Conservation (phyloP, 2,113 vertebrate species). For the Hipposideros armiger region DNA sequence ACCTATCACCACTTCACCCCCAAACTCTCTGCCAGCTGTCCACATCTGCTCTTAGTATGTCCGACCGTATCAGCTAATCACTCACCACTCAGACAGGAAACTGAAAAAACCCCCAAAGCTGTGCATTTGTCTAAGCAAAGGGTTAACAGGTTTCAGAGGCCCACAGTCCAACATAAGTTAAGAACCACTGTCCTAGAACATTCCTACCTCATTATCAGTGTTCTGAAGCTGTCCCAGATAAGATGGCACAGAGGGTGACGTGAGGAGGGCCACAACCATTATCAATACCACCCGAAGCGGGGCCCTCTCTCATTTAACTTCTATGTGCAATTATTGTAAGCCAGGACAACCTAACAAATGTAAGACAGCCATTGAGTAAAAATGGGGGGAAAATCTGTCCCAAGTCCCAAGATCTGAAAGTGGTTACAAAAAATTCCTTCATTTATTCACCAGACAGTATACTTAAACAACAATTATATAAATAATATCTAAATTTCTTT, state of each 20-base stretch:
- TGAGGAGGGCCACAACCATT: fast-evolving
- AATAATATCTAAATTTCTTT: background rate
- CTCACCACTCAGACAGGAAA: background rate
- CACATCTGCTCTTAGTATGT: background rate
- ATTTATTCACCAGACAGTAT: background rate
- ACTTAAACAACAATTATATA: background rate
- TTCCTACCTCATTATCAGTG: fast-evolving
- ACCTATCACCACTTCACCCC: background rate
- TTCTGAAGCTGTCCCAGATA: background rate
- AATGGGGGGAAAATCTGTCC: background rate
- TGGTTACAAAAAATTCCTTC: background rate
- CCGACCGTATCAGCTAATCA: background rate
- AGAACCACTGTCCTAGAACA: background rate
- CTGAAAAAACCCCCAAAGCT: background rate
- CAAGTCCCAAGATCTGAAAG: background rate
- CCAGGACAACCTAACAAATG: background rate
- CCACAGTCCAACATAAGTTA: background rate
- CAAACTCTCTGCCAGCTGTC: background rate
- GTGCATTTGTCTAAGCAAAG: background rate
- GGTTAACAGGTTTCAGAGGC: background rate
- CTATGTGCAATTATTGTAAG: background rate
- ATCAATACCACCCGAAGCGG: background rate
- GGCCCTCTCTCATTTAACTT: background rate
- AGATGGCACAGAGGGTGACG: background rate
- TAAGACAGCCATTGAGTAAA: background rate